Conservation (phyloP, 2,113 vertebrate species). For the Ageneiosus marmoratus region DNA sequence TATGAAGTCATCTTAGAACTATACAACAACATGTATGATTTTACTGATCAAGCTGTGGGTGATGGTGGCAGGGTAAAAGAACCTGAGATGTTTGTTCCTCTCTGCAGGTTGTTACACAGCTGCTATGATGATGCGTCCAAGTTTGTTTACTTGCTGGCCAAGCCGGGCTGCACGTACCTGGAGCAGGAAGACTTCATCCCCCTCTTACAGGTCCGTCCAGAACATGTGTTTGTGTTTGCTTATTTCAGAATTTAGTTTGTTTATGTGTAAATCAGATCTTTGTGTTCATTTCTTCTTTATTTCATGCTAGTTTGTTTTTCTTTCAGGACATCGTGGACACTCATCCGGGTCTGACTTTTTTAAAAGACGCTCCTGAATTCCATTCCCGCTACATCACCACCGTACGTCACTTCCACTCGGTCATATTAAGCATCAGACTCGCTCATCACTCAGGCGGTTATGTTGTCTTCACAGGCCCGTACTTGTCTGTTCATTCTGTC, state of each 20-base stretch:
- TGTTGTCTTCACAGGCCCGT: background rate
- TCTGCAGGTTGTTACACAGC: slow-evolving; percentile 82
- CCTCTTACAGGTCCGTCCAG: slow-evolving; percentile 84
- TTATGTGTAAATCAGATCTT: background rate
- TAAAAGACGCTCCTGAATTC: slow-evolving; percentile 98
- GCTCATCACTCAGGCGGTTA: background rate
- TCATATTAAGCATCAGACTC: background rate
- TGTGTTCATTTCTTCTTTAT: background rate
- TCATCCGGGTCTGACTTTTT: slow-evolving; percentile 94
- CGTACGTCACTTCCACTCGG: slow-evolving; percentile 70
- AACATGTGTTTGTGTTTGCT: background rate
- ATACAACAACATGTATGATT: too few relatives aligned
- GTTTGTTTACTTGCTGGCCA: slow-evolving; percentile 87
- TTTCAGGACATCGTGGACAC: slow-evolving; percentile 94
- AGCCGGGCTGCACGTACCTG: slow-evolving; percentile 83
- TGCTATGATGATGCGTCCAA: slow-evolving; percentile 92
- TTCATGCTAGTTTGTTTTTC: slow-evolving; percentile 33
- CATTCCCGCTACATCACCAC: slow-evolving; percentile 98
- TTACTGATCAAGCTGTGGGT: too few relatives aligned
- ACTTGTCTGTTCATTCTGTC: background rate
- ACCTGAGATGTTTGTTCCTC: background rate
- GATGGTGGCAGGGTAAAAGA: too few relatives aligned
- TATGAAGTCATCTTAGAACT: background rate
- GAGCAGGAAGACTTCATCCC: slow-evolving; percentile 97
- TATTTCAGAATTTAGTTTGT: background rate